Evolutionary conservation across 2,888 invertebrate genomes (phyloP), one percentile per base, ranked within the genome.

Genomic region (Caenorhabditis afra): DNA sequence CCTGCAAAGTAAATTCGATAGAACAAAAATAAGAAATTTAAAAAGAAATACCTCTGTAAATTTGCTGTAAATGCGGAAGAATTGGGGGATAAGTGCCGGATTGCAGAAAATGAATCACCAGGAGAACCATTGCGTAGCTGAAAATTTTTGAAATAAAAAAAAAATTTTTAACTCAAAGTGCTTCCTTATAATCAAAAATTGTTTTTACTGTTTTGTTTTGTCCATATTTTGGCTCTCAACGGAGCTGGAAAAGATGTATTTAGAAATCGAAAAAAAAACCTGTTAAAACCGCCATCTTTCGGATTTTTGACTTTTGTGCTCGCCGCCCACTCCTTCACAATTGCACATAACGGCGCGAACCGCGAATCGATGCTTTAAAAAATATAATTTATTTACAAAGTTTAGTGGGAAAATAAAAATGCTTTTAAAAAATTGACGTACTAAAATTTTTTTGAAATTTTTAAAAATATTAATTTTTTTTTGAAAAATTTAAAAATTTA

Each of bases 81-180:
- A 90, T 81, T 7, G 88, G 86, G 8, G 88, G 89, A 8, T 16
- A n/a, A 3, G 83, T 78, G 0, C 81, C 89, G 52, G 82, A 83
- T 65, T 90, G 90, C 37, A 90, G 81, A 58, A 84, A 90, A 65
- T 90, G 90, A 12, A 90, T 59, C 0, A 89, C 81, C 20, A 90
- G 85, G 23, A 90, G 75, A 11, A 87, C 85, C 20, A 90, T 53
- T 1, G 88, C 87, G 64, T 90, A 90, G 61, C 88, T 88, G 78
- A 52, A 82, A 68, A 18, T 18, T 39, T n/a, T 50, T 49, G 29
- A 37, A 22, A 22, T n/a, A 18, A 39, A 39, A 23, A 14, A 16
- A 3, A 37, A 11, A n/a, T 10, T 12, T 44, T 50, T 50, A 35
- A 45, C 4, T 8, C 8, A 18, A 47, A 47, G 4, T 47, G 5